Evolutionary conservation across 2,797 vertebrate species (phyloP).

Genomic region (Intellagama lesueurii): DNA sequence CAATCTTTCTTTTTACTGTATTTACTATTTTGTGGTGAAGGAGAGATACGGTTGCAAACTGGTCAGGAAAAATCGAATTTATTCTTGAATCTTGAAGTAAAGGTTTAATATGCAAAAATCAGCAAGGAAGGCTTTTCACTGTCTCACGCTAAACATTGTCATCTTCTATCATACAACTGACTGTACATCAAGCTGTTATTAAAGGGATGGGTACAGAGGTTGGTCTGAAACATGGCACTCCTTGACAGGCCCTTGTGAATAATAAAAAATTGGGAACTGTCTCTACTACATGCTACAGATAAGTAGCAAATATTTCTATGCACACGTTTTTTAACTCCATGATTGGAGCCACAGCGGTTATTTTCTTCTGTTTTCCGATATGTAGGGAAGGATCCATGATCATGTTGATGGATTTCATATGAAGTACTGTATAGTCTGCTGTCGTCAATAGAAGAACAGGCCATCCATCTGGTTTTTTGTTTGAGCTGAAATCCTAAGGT

Average conservation of each 20-base stretch:
- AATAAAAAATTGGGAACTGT: background rate
- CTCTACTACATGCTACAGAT: background rate
- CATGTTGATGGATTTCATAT: conserved; percentile 12
- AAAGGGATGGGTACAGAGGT: background rate
- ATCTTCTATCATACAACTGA: background rate
- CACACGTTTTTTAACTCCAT: background rate
- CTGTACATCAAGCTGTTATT: background rate
- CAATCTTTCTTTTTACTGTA: background rate
- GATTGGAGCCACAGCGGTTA: background rate
- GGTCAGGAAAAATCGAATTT: background rate
- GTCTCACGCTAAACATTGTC: background rate
- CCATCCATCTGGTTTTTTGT: background rate
- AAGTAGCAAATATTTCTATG: conserved; percentile 6
- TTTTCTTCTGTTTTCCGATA: conserved; percentile 4
- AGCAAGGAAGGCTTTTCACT: background rate
- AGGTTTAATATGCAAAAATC: background rate
- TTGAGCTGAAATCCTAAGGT: conserved; percentile 22
- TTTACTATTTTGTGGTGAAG: background rate
- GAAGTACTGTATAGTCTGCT: conserved; percentile 11
- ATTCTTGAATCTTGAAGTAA: background rate
- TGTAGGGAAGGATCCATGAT: background rate
- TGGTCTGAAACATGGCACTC: background rate
- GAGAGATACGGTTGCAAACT: background rate
- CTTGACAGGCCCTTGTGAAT: background rate
- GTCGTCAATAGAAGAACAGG: conserved; percentile 5